These are phyloP conservation scores for Oryzias javanicus DNA, from an alignment of 2,113 vertebrate genomes.

Conservation along the genomic window DNA sequence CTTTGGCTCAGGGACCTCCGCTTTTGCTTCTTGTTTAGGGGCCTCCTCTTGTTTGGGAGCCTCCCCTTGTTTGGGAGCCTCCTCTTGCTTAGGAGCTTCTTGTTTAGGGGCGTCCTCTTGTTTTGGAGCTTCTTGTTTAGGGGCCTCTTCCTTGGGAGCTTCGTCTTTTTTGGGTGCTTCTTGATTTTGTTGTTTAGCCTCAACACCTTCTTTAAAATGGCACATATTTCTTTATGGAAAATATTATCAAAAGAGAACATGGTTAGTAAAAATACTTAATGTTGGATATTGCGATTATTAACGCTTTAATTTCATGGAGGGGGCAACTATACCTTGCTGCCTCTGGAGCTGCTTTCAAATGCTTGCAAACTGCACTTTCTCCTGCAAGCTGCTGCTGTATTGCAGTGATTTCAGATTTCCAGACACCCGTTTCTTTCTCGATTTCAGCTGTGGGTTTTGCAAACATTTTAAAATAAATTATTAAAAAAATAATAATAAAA, in stretches of 20 bases:
- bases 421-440: slow-evolving; percentile 14
- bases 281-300: background rate
- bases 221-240: slow-evolving; percentile 65
- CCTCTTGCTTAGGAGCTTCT: background rate
- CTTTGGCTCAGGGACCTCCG: slow-evolving; percentile 3
- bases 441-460: slow-evolving; percentile 41
- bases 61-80: slow-evolving; percentile 17
- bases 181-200: background rate
- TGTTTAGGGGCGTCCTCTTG: slow-evolving; percentile 3
- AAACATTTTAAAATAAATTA: background rate
- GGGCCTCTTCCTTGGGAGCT: background rate
- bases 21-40: slow-evolving; percentile 18
- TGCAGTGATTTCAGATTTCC: slow-evolving; percentile 26
- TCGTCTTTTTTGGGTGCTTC: slow-evolving; percentile 13
- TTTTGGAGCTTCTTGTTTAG: slow-evolving; percentile 1
- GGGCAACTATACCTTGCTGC: slow-evolving; percentile 46
- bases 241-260: background rate
- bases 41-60: slow-evolving; percentile 20
- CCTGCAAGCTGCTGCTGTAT: slow-evolving; percentile 32
- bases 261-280: background rate
- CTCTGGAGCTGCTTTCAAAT: slow-evolving; percentile 24
- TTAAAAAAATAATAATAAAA: no score
- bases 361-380: slow-evolving; percentile 57
- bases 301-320: background rate
- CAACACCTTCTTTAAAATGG: background rate